Evolutionary conservation across 2,113 vertebrate genomes (phyloP).

Genomic region (Chloropsis hardwickii): DNA sequence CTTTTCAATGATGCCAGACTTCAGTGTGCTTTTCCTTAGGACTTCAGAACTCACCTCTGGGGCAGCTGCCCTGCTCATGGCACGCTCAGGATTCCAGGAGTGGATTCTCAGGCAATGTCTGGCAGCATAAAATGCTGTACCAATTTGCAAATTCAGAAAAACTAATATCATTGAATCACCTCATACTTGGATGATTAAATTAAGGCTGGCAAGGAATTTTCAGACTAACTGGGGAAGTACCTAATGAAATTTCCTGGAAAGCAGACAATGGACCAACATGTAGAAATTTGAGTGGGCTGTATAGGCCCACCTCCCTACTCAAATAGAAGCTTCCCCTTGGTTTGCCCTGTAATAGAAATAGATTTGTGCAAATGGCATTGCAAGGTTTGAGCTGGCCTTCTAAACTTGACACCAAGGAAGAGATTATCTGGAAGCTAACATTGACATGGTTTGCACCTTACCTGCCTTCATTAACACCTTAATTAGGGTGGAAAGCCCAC

Average conservation of each 20-base stretch:
- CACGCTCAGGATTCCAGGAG: neutral
- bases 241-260: neutral
- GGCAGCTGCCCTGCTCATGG: neutral
- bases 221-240: neutral
- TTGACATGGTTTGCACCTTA: neutral
- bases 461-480: neutral
- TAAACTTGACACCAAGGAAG: neutral
- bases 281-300: neutral
- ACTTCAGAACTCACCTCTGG: neutral
- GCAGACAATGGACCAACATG: neutral
- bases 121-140: neutral
- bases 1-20: neutral
- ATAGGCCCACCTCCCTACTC: neutral
- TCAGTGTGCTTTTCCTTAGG: neutral
- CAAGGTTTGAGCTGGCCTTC: neutral
- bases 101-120: neutral
- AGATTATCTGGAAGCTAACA: neutral
- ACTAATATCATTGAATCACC: neutral
- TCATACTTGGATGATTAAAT: neutral
- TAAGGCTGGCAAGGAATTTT: neutral
- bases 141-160: neutral
- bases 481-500: neutral
- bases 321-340: neutral
- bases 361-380: neutral
- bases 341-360: neutral